phyloP scores from a whole-genome alignment of 1,140 invertebrate species.

The Drosophila parvula region DNA sequence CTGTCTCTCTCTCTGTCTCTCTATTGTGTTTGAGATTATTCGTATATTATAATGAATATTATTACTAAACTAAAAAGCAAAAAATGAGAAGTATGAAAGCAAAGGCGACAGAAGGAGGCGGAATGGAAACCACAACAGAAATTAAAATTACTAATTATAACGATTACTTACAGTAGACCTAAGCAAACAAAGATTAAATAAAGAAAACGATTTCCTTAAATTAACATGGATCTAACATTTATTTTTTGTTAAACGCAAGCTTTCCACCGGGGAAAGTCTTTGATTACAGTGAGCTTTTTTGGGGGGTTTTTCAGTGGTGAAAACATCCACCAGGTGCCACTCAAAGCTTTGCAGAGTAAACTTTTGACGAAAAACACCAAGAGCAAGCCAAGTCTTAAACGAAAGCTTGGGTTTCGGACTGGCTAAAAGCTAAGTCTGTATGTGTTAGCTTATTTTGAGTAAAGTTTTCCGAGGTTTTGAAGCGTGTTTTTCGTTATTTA shows the following conservation, averaged over 20 bases:
- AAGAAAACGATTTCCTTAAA: slow-evolving; percentile 79
- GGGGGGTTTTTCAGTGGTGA: background rate
- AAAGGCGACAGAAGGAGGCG: slow-evolving; percentile 9
- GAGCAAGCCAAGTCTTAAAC: background rate
- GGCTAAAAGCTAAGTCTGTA: background rate
- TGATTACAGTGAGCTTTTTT: slow-evolving; percentile 6
- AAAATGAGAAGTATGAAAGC: slow-evolving; percentile 5
- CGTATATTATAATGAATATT: slow-evolving; percentile 54
- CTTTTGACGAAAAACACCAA: background rate
- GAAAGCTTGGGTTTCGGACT: background rate
- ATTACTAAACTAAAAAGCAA: slow-evolving; percentile 37
- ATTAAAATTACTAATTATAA: slow-evolving; percentile 73
- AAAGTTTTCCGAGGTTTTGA: background rate
- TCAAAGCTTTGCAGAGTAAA: slow-evolving; percentile 1
- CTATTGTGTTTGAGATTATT: slow-evolving; percentile 63
- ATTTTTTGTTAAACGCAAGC: background rate
- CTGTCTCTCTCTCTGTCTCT: slow-evolving; percentile 45
- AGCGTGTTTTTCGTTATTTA: background rate
- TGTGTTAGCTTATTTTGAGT: background rate
- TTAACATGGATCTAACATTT: slow-evolving; percentile 43
- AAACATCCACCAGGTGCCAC: background rate
- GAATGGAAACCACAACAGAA: slow-evolving; percentile 36
- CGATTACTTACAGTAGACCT: slow-evolving; percentile 70
- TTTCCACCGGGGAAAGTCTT: background rate
- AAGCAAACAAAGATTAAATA: slow-evolving; percentile 71